Percentiles rank a stretch among this genome's conserved stretches.
Evolutionary conservation across 2,797 vertebrate genomes (phyloP).

Genomic region (Sciurus carolinensis): DNA sequence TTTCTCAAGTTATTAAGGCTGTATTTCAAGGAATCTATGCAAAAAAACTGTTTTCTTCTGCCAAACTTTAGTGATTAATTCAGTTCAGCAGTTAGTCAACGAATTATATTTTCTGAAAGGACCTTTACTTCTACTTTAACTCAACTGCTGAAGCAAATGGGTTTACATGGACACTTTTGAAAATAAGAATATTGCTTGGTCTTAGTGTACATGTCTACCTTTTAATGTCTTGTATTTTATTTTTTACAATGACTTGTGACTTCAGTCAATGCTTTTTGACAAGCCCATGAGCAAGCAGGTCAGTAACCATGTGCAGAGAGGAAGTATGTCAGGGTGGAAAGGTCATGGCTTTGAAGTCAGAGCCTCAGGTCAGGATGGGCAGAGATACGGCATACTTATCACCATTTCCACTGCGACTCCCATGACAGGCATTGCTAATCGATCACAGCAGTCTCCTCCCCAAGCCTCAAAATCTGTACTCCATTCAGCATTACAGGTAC

Average conservation of each 20-base stretch:
- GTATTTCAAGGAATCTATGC: background rate
- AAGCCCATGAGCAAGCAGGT: background rate
- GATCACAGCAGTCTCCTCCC: background rate
- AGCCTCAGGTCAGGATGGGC: background rate
- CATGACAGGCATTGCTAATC: background rate
- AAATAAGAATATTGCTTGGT: background rate
- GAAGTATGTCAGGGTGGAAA: background rate
- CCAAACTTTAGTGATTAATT: slow-evolving; percentile 19
- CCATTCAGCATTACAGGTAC: background rate
- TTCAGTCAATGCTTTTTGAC: background rate
- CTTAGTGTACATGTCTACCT: background rate
- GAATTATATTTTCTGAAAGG: slow-evolving; percentile 40
- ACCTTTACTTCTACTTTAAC: slow-evolving; percentile 34
- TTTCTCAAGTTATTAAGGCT: background rate
- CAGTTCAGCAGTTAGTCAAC: background rate
- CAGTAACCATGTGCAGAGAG: background rate
- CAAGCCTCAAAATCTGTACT: background rate
- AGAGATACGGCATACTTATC: background rate
- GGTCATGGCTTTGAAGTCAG: background rate
- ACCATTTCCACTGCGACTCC: background rate
- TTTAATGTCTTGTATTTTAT: background rate
- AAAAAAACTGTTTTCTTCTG: background rate
- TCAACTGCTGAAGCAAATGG: background rate
- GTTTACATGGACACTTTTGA: background rate
- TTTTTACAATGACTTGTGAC: background rate